Percentiles rank a stretch among this genome's conserved stretches.
Conservation (phyloP, 1,140 invertebrate species). For the Lasioglossum baleicum region DNA sequence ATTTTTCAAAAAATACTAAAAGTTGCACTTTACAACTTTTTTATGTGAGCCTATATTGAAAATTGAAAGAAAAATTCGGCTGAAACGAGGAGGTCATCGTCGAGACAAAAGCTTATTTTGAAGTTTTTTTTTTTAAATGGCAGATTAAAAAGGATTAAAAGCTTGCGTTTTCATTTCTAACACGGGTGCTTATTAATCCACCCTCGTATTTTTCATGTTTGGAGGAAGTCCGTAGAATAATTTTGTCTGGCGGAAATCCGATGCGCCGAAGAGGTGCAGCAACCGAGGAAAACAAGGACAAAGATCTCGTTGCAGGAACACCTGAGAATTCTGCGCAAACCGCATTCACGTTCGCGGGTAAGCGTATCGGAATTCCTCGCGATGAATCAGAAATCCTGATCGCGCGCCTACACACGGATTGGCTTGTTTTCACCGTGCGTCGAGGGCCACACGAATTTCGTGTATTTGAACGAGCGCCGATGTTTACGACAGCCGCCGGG, state of each 20-base stretch:
- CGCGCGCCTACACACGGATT: not conserved
- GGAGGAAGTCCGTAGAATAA: too few species aligned
- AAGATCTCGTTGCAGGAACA: constrained; percentile 21
- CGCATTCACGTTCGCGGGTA: constrained; percentile 34
- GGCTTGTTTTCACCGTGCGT: constrained; percentile 5
- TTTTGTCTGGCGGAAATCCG: constrained; percentile 2
- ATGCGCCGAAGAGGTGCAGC: not conserved
- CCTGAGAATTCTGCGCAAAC: constrained; percentile 40
- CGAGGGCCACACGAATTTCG: constrained; percentile 3
- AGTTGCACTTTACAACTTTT: too few species aligned
- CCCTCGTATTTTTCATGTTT: too few species aligned
- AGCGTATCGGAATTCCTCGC: constrained; percentile 45
- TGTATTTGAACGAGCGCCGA: constrained; percentile 10
- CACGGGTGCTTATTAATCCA: too few species aligned
- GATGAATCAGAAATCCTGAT: constrained; percentile 55
- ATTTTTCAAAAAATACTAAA: too few species aligned
- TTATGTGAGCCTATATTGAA: too few species aligned
- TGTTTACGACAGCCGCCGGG: constrained; percentile 18
- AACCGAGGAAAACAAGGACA: constrained; percentile 15
- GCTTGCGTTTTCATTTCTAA: too few species aligned
- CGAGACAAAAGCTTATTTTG: too few species aligned
- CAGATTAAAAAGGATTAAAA: too few species aligned
- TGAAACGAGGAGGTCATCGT: too few species aligned
- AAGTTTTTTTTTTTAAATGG: too few species aligned
- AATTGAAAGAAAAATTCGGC: too few species aligned